A percentile compares a stretch with the other conserved stretches of the same genome.
These are phyloP conservation scores for Siniperca chuatsi DNA, from an alignment of 2,113 vertebrate genomes.

Conservation along the genomic window DNA sequence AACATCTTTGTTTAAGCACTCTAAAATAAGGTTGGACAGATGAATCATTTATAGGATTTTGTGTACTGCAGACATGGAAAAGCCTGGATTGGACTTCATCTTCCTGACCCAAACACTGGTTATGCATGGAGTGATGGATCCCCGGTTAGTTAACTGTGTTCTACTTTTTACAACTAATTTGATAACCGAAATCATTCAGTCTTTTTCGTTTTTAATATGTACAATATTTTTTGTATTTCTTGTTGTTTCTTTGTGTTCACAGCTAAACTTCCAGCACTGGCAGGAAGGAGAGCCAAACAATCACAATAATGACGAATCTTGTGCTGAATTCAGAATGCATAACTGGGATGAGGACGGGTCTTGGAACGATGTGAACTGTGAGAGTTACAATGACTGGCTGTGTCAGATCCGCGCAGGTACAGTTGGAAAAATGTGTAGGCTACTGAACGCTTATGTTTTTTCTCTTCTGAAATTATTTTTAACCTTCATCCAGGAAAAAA, in stretches of 20 bases:
- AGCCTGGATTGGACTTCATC: conserved; percentile 86
- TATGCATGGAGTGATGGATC: conserved; percentile 91
- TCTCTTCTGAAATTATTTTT: not conserved
- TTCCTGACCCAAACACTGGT: conserved; percentile 84
- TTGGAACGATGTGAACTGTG: conserved; percentile 94
- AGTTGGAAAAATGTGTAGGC: not conserved
- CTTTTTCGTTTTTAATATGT: not conserved
- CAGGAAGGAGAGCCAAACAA: conserved; percentile 93
- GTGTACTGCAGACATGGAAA: conserved; percentile 36
- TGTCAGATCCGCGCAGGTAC: conserved; percentile 94
- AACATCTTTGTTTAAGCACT: not conserved
- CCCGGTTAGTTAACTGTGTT: conserved; percentile 85
- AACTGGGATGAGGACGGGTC: conserved; percentile 26
- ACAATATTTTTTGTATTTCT: not conserved
- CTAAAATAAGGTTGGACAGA: not conserved
- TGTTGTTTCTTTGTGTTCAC: conserved; percentile 42
- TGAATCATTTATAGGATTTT: not conserved
- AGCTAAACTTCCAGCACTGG: conserved; percentile 93
- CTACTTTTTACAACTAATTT: not conserved
- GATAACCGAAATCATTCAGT: not conserved
- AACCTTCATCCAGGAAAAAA: not conserved
- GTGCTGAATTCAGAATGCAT: conserved; percentile 84
- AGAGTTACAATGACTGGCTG: conserved; percentile 88
- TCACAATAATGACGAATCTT: conserved; percentile 88
- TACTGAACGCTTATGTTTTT: not conserved